Conservation (phyloP, 1,140 invertebrate genomes). For the Drosophila melanica region DNA sequence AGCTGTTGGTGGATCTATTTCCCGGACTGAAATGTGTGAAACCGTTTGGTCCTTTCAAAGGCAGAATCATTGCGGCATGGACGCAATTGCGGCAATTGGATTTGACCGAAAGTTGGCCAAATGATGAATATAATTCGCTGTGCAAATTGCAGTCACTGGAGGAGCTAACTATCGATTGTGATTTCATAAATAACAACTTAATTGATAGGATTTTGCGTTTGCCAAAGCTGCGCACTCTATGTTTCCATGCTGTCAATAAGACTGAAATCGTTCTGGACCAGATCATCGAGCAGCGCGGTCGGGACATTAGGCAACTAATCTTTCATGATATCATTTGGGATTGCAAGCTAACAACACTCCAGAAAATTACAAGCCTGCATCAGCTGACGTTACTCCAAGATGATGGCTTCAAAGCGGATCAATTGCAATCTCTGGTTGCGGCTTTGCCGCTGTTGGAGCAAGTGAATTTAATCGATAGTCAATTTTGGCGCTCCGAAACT, state of each 20-base stretch:
- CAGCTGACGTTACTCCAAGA: constrained; percentile 10
- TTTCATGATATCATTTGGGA: constrained; percentile 21
- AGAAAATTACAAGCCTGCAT: background rate
- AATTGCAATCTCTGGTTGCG: background rate
- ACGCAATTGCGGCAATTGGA: constrained; percentile 17
- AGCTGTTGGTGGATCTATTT: constrained; percentile 9
- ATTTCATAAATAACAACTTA: background rate
- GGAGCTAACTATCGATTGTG: constrained; percentile 4
- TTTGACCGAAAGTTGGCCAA: background rate
- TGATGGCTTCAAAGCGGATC: background rate
- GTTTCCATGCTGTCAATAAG: background rate
- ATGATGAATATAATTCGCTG: background rate
- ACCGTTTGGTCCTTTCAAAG: background rate
- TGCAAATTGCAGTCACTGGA: background rate
- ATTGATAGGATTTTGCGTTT: background rate
- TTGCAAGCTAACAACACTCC: background rate
- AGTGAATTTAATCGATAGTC: constrained; percentile 11
- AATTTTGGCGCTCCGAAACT: background rate
- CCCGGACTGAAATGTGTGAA: background rate
- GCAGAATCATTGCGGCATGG: background rate
- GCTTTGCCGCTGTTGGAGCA: background rate
- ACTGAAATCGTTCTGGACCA: background rate
- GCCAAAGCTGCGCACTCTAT: constrained; percentile 10
- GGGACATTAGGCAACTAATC: background rate
- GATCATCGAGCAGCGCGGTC: background rate